These are phyloP conservation scores for Alcis repandata DNA, from an alignment of 2,888 invertebrate species.

Conservation along the genomic window DNA sequence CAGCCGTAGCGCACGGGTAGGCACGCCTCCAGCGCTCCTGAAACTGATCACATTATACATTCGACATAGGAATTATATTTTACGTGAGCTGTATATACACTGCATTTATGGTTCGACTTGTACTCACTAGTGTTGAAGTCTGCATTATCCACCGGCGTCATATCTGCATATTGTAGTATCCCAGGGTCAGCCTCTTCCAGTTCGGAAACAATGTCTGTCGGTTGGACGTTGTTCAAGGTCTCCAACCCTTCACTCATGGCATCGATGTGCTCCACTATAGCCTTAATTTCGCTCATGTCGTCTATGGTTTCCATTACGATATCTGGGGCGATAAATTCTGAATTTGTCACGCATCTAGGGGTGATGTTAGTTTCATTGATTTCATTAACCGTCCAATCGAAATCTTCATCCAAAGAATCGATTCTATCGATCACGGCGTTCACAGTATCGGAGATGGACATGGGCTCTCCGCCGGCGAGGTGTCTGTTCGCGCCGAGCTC, in stretches of 20 bases:
- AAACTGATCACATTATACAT: no score
- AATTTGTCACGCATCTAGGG: not conserved
- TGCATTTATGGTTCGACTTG: no score
- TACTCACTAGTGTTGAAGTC: conserved; percentile 62
- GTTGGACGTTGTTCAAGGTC: not conserved
- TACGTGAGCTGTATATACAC: no score
- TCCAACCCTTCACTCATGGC: conserved; percentile 51
- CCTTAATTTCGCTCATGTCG: conserved; percentile 58
- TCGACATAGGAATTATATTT: no score
- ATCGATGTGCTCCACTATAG: conserved; percentile 61
- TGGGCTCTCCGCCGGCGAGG: not conserved
- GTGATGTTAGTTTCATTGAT: not conserved
- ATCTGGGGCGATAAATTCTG: not conserved
- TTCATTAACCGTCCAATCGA: conserved; percentile 12
- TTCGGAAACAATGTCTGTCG: conserved; percentile 1
- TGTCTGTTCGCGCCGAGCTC: conserved; percentile 1
- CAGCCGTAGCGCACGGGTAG: no score
- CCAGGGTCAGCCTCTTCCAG: not conserved
- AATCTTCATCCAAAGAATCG: conserved; percentile 28
- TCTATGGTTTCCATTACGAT: not conserved
- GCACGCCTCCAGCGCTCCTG: no score
- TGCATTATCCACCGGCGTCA: conserved; percentile 54
- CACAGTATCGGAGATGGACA: conserved; percentile 27
- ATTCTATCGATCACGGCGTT: conserved; percentile 35
- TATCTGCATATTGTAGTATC: conserved; percentile 50